Base-by-base conservation (phyloP, 2,888 invertebrate genomes). In the Taenaris catops region DNA sequence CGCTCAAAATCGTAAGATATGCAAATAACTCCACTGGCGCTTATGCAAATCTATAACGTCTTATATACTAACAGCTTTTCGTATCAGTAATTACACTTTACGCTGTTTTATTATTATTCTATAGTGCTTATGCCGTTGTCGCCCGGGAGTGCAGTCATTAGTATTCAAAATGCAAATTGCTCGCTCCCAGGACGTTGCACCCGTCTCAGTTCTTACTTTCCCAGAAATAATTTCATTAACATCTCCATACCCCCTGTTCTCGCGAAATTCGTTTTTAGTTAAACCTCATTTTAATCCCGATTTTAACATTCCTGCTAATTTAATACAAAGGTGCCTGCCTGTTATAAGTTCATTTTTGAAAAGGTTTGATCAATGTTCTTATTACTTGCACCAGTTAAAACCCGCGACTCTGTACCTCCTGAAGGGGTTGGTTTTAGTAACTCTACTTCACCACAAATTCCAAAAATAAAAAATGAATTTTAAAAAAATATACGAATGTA, bases 161-260 rank as follows among this genome's bases (percentile, higher is more conserved):
- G 69, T 71, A 81, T 81, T 79, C 83, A 81, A 72, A 78, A 83
- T 83, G 83, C 72, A 80, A 80, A 83, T 83, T 75, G 67, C 65
- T 60, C 53, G 55, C 74, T 67, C 66, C 71, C 58, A 62, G 81
- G 70, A 67, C 80, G 63, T 60, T 70, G 79, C 76, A 68, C 81
- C 67, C 79, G 65, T 67, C 75, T 67, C 73, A 65, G 69, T 73
- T 73, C 73, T 73, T 68, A 72, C 74, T 78, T 81, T 81, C 79
- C 64, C 70, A 78, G 79, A 79, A 81, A 80, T 80, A 76, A 81
- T 81, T 80, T 78, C 74, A 78, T 80, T 79, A 79, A 75, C 75
- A 75, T 76, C 75, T 69, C 69, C 75, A 75, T 75, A 74, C 67
- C 63, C 64, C 43, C 34, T 48, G 46, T 44, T 63, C 57, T 59